A percentile compares a stretch with the other conserved stretches of the same genome.
Conservation (phyloP, 2,888 invertebrate genomes). For the Globia sparganii region DNA sequence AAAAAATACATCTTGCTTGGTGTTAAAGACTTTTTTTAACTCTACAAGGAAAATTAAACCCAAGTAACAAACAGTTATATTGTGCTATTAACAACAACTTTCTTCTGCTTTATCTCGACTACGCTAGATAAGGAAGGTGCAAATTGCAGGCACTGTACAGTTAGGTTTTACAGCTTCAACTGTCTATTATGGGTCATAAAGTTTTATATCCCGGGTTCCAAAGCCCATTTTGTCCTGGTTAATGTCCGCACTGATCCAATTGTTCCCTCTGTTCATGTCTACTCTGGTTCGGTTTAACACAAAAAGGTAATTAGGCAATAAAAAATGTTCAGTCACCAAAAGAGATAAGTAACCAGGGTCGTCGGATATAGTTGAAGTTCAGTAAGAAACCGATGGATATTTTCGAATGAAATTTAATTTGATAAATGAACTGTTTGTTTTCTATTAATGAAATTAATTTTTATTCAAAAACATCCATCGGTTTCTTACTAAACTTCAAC, state of each 20-base stretch:
- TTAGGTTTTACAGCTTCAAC: constrained; percentile 73
- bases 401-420: too few relatives aligned
- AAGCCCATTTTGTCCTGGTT: constrained; percentile 57
- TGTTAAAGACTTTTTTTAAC: neutral
- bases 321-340: too few relatives aligned
- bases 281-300: constrained; percentile 68
- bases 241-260: constrained; percentile 25
- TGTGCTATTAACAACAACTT: neutral
- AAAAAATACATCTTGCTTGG: neutral
- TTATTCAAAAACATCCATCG: too few relatives aligned
- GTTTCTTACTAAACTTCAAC: too few relatives aligned
- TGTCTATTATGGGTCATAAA: constrained; percentile 74
- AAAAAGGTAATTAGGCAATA: constrained; percentile 30
- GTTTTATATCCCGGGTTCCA: constrained; percentile 74
- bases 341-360: too few relatives aligned
- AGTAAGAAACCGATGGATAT: too few relatives aligned
- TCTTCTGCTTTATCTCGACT: constrained; percentile 20
- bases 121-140: constrained; percentile 53
- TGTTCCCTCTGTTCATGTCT: constrained; percentile 64
- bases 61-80: neutral
- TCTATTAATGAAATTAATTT: too few relatives aligned
- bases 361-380: too few relatives aligned
- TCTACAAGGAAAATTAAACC: neutral
- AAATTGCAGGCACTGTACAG: constrained; percentile 69
- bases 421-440: too few relatives aligned